A percentile compares a stretch with the other conserved stretches of the same genome.
phyloP scores from a whole-genome alignment of 2,113 vertebrate genomes.

The Ondatra zibethicus region DNA sequence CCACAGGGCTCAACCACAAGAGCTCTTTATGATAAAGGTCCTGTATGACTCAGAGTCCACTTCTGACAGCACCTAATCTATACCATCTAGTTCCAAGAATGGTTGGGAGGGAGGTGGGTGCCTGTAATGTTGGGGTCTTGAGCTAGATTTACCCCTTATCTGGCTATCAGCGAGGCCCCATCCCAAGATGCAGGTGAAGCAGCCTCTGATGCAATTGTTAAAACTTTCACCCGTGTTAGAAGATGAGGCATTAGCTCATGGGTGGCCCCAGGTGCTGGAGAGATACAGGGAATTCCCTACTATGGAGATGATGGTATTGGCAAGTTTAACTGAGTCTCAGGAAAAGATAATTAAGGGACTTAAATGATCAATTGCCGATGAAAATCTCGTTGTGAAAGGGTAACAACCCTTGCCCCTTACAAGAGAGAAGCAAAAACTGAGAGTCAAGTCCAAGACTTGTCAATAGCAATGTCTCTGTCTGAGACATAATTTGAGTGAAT shows the following conservation, averaged over 20 bases:
- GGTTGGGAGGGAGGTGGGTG: background rate
- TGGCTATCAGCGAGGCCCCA: background rate
- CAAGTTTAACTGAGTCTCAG: background rate
- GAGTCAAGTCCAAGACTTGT: background rate
- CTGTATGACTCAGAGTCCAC: background rate
- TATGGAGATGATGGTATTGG: background rate
- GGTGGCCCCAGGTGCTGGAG: background rate
- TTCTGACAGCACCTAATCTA: slow-evolving; percentile 2
- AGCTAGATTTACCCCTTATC: background rate
- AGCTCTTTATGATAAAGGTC: background rate
- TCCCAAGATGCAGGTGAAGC: background rate
- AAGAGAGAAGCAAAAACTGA: background rate
- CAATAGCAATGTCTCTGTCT: background rate
- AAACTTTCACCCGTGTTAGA: background rate
- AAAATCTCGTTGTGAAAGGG: background rate
- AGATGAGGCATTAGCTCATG: background rate
- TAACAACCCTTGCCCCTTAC: background rate
- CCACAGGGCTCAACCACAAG: background rate
- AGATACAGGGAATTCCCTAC: background rate
- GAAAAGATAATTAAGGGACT: slow-evolving; percentile 16
- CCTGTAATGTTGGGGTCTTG: background rate
- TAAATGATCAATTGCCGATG: background rate
- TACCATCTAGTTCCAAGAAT: slow-evolving; percentile 21
- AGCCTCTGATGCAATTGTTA: background rate
- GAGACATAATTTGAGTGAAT: too few species aligned